Evolutionary conservation across 2,888 invertebrate genomes (phyloP).

Genomic region (Clanis bilineata): DNA sequence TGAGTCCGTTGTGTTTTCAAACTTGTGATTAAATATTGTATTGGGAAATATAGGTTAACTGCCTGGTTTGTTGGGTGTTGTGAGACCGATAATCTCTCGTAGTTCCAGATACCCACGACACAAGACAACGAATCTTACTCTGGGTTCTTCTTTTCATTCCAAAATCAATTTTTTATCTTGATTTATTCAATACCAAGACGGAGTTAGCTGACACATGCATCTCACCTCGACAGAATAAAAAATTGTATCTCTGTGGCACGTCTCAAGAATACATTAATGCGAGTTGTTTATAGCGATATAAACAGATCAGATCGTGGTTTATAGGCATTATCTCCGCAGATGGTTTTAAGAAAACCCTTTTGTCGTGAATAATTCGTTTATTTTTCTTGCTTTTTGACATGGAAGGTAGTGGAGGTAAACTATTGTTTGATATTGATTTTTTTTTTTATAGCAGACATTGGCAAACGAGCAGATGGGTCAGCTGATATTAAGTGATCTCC

Average conservation of each 20-base stretch:
- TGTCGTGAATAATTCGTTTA: not conserved
- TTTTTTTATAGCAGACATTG: too few species aligned
- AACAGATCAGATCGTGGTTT: conserved; percentile 4
- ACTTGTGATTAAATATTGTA: too few species aligned
- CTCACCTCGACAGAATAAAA: not conserved
- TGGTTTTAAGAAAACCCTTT: not conserved
- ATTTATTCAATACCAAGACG: not conserved
- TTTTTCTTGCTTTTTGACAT: not conserved
- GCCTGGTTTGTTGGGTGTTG: too few species aligned
- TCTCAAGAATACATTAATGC: not conserved
- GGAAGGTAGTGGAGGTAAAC: not conserved
- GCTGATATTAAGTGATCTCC: too few species aligned
- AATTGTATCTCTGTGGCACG: not conserved
- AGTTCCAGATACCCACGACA: too few species aligned
- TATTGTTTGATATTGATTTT: too few species aligned
- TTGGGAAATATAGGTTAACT: too few species aligned
- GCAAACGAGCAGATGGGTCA: too few species aligned
- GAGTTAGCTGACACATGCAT: not conserved
- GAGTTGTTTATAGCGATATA: not conserved
- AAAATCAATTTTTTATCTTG: not conserved
- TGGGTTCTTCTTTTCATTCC: not conserved
- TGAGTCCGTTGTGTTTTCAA: too few species aligned
- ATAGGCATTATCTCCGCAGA: not conserved
- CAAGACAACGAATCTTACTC: too few species aligned
- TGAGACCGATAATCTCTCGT: too few species aligned